Evolutionary conservation across 2,888 invertebrate species (phyloP).

Genomic region (Therioaphis trifolii): DNA sequence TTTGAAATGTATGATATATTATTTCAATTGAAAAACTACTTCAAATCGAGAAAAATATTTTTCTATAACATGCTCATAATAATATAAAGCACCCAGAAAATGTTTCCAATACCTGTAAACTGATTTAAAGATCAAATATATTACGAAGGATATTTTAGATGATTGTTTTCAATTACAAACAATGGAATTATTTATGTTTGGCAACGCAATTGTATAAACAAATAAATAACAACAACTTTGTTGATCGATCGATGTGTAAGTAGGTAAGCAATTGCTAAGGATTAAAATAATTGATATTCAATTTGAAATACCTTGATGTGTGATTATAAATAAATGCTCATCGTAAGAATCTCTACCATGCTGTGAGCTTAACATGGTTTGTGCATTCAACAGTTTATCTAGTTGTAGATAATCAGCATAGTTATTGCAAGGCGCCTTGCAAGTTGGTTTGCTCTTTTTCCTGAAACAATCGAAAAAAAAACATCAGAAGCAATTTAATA

Average conservation of each 20-base stretch:
- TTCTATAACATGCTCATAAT: background rate
- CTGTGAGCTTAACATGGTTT: slow-evolving; percentile 82
- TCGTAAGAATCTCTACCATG: slow-evolving; percentile 85
- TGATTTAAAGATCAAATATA: background rate
- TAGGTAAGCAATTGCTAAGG: too few species aligned
- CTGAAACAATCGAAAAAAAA: background rate
- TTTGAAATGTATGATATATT: too few species aligned
- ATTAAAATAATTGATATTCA: background rate
- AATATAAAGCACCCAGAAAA: background rate
- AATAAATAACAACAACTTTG: too few species aligned
- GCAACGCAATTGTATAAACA: too few species aligned
- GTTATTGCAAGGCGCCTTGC: background rate
- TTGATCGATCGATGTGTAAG: too few species aligned
- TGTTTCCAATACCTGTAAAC: background rate
- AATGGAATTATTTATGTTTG: background rate
- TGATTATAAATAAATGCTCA: slow-evolving; percentile 96
- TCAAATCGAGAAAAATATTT: background rate
- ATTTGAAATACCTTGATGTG: slow-evolving; percentile 86
- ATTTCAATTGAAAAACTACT: too few species aligned
- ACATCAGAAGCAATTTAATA: too few species aligned
- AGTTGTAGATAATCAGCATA: slow-evolving; percentile 92
- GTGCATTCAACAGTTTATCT: slow-evolving; percentile 85
- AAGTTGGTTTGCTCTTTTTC: slow-evolving; percentile 22
- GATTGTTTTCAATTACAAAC: background rate
- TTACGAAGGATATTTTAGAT: background rate